Percentiles rank a stretch among this genome's conserved stretches.
phyloP scores from a whole-genome alignment of 2,888 invertebrate genomes.

The Dicyrtomina minuta region DNA sequence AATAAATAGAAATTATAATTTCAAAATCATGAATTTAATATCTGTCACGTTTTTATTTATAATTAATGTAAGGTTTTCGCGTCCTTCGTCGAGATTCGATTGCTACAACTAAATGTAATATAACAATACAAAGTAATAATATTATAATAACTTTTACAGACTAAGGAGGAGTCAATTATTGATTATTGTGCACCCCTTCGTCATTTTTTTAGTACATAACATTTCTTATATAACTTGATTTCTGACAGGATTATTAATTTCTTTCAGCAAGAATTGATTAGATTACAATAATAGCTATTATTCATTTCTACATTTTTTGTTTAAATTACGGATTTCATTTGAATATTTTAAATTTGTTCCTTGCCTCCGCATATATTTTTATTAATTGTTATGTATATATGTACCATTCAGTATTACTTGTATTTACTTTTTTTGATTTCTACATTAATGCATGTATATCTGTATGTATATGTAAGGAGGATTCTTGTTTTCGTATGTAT shows the following conservation, averaged over 20 bases:
- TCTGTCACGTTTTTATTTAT: conserved; percentile 11
- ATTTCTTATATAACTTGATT: background rate
- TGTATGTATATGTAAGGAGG: background rate
- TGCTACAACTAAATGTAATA: conserved; percentile 24
- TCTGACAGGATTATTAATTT: conserved; percentile 1
- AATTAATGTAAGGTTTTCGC: conserved; percentile 20
- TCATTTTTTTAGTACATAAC: background rate
- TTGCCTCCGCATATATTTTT: background rate
- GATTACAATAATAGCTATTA: no score
- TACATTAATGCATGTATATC: conserved; percentile 7
- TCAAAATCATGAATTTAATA: background rate
- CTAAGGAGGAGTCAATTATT: conserved; percentile 22
- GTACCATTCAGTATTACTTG: background rate
- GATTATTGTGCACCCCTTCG: conserved; percentile 10
- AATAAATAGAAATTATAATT: background rate
- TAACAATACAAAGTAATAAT: conserved; percentile 32
- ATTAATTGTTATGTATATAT: background rate
- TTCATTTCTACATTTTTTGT: no score
- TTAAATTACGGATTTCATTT: no score
- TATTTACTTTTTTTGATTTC: background rate
- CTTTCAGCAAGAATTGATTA: no score
- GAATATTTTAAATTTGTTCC: background rate
- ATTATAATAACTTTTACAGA: conserved; percentile 18
- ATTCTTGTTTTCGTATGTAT: no score
- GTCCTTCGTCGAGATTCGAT: conserved; percentile 13